These are phyloP conservation scores for Halesus radiatus DNA, from an alignment of 1,140 invertebrate species.

Conservation along the genomic window DNA sequence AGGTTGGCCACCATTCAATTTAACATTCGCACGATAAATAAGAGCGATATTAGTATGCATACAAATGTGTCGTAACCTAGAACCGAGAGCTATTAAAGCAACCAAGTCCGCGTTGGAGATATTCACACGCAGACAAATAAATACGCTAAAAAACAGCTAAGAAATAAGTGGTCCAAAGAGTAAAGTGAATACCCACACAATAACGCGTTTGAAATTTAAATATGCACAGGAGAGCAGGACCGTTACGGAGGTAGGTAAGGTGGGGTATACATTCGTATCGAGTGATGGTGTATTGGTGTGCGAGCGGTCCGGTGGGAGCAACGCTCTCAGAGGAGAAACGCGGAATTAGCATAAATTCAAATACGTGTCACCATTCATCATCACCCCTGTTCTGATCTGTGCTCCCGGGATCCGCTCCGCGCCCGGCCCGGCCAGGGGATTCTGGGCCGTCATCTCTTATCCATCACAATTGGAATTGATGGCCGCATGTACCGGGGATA, in stretches of 20 bases:
- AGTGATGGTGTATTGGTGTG: background rate
- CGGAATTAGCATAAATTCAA: slow-evolving; percentile 43
- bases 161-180: too few relatives aligned
- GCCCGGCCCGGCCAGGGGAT: background rate
- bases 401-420: slow-evolving; percentile 13
- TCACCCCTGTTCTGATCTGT: slow-evolving; percentile 10
- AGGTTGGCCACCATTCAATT: background rate
- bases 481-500: background rate
- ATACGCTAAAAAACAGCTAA: too few relatives aligned
- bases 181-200: too few relatives aligned
- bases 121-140: background rate
- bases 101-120: background rate
- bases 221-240: slow-evolving; percentile 26
- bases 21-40: background rate
- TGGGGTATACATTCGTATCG: background rate
- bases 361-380: slow-evolving; percentile 41
- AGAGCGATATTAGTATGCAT: slow-evolving; percentile 4
- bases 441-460: background rate
- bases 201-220: background rate
- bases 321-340: slow-evolving; percentile 33
- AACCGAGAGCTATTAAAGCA: background rate
- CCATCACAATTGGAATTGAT: background rate
- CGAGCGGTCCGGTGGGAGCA: slow-evolving; percentile 2
- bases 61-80: slow-evolving; percentile 9
- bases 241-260: slow-evolving; percentile 25